phyloP scores from a whole-genome alignment of 2,113 vertebrate species.

The Callionymus lyra region DNA sequence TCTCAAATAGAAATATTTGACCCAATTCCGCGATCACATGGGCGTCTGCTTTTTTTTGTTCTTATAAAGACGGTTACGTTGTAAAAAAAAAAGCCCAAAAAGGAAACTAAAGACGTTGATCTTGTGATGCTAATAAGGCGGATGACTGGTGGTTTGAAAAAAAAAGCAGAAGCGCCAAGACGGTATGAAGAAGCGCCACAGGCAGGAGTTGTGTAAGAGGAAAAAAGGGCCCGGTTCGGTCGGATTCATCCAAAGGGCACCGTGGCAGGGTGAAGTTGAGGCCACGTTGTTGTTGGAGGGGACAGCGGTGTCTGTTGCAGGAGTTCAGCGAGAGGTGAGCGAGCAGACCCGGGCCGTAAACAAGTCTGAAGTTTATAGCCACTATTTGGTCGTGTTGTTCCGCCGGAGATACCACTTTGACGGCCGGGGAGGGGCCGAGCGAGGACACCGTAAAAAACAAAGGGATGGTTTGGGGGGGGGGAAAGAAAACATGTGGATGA shows the following conservation, averaged over 20 bases:
- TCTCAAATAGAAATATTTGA: too few relatives aligned
- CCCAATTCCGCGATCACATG: too few relatives aligned
- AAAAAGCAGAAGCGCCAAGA: too few relatives aligned
- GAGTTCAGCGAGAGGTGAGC: slow-evolving; percentile 75
- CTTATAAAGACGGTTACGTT: too few relatives aligned
- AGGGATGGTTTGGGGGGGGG: slow-evolving; percentile 10
- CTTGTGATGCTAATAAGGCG: too few relatives aligned
- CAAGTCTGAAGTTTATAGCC: slow-evolving; percentile 68
- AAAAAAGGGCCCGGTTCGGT: slow-evolving; percentile 4
- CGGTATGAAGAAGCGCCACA: not conserved
- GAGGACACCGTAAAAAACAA: slow-evolving; percentile 45
- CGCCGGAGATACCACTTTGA: slow-evolving; percentile 29
- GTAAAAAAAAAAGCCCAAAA: too few relatives aligned
- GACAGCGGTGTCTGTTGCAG: slow-evolving; percentile 50
- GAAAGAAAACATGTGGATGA: slow-evolving; percentile 37
- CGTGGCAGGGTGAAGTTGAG: slow-evolving; percentile 55
- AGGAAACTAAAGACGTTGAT: too few relatives aligned
- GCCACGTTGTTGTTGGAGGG: slow-evolving; percentile 32
- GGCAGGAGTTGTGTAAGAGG: slow-evolving; percentile 5
- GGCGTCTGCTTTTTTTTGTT: too few relatives aligned
- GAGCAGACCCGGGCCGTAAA: slow-evolving; percentile 69
- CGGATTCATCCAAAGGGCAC: slow-evolving; percentile 26
- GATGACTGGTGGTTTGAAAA: too few relatives aligned
- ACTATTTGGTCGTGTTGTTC: slow-evolving; percentile 61
- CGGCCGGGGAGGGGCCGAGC: slow-evolving; percentile 20